phyloP scores from a whole-genome alignment of 2,797 vertebrate genomes.

The Vespertilio murinus region DNA sequence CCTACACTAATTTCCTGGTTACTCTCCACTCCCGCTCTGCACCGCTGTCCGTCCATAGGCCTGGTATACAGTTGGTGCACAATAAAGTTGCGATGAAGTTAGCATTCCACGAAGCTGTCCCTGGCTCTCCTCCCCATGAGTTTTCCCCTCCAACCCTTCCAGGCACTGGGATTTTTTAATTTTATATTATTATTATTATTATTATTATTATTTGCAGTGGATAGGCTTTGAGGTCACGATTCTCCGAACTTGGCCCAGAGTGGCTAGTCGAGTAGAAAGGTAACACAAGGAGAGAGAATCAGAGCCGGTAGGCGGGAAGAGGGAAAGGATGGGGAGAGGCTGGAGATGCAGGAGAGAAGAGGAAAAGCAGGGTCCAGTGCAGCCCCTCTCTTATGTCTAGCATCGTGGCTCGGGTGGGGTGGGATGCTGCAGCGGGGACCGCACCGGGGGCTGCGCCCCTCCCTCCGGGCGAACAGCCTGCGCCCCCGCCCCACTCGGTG shows the following conservation, averaged over 20 bases:
- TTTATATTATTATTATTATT: too few relatives aligned
- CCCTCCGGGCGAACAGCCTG: not conserved
- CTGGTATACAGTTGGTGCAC: not conserved
- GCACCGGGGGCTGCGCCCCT: not conserved
- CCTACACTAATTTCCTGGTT: not conserved
- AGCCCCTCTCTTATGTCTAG: not conserved
- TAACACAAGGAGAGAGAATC: not conserved
- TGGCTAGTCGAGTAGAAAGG: not conserved
- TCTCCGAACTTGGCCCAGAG: not conserved
- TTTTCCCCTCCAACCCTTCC: not conserved
- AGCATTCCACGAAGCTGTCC: not conserved
- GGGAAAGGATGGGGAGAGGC: not conserved
- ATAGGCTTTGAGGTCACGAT: not conserved
- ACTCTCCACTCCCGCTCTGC: not conserved
- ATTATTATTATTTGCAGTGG: too few relatives aligned
- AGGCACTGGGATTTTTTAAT: not conserved
- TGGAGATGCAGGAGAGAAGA: not conserved
- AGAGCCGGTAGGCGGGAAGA: not conserved
- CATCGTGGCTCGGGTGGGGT: not conserved
- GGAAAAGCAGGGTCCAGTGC: not conserved
- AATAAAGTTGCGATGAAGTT: constrained; percentile 6
- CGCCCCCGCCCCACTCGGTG: not conserved
- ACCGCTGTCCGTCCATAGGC: not conserved
- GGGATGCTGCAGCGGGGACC: not conserved
- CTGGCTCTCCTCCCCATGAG: not conserved